Evolutionary conservation across 2,888 invertebrate genomes (phyloP).

Genomic region (Cenopis cana): DNA sequence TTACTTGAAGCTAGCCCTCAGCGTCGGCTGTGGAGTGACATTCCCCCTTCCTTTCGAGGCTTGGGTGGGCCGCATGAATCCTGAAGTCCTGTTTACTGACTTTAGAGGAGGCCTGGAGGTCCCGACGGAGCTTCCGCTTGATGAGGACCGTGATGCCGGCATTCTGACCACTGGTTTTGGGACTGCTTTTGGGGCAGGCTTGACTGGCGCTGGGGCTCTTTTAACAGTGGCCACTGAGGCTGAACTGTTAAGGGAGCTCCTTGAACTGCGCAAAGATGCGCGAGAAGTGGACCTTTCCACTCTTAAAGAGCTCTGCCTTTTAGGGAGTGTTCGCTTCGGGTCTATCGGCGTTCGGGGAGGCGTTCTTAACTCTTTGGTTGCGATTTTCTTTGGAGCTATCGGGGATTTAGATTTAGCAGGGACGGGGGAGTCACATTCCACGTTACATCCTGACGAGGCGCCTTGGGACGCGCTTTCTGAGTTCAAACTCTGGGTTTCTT

Average conservation of each 20-base stretch:
- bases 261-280: slow-evolving; percentile 92
- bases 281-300: slow-evolving; percentile 92
- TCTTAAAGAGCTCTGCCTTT: slow-evolving; percentile 78
- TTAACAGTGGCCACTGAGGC: slow-evolving; percentile 92
- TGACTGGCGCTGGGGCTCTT: slow-evolving; percentile 83
- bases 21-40: slow-evolving; percentile 61
- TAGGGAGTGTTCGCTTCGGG: slow-evolving; percentile 67
- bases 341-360: slow-evolving; percentile 71
- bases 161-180: slow-evolving; percentile 74
- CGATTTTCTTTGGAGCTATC: slow-evolving; percentile 78
- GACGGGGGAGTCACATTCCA: slow-evolving; percentile 85
- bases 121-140: slow-evolving; percentile 81
- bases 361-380: slow-evolving; percentile 80
- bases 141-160: slow-evolving; percentile 79
- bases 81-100: slow-evolving; percentile 74
- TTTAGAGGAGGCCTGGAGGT: slow-evolving; percentile 77
- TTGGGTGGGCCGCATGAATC: slow-evolving; percentile 95
- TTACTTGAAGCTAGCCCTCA: slow-evolving; percentile 71
- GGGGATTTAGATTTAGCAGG: slow-evolving; percentile 73
- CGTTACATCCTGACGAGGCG: slow-evolving; percentile 91
- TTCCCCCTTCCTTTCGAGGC: slow-evolving; percentile 90
- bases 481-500: slow-evolving; percentile 94
- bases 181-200: slow-evolving; percentile 79
- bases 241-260: slow-evolving; percentile 93
- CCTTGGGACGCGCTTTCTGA: slow-evolving; percentile 95